These are phyloP conservation scores for Cheilosia soror DNA, from an alignment of 2,888 invertebrate species.

Conservation along the genomic window DNA sequence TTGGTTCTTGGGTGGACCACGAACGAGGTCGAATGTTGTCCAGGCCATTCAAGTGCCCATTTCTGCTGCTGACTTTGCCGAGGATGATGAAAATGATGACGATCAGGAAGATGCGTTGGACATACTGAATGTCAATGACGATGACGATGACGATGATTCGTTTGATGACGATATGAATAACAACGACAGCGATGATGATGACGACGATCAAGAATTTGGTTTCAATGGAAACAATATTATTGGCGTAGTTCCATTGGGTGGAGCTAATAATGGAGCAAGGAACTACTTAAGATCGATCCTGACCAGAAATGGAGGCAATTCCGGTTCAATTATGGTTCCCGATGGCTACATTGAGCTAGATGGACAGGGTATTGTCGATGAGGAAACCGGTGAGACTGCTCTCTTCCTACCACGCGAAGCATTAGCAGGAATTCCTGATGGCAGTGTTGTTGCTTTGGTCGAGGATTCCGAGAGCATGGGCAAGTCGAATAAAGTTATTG, in stretches of 20 bases:
- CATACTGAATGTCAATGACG: constrained; percentile 44
- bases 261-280: constrained; percentile 8
- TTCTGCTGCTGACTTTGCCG: constrained; percentile 76
- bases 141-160: constrained; percentile 62
- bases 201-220: constrained; percentile 33
- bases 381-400: constrained; percentile 79
- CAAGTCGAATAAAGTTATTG: constrained; percentile 80
- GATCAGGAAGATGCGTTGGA: constrained; percentile 48
- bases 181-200: constrained; percentile 35
- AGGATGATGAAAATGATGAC: constrained; percentile 76
- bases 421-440: constrained; percentile 80
- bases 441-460: constrained; percentile 80
- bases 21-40: constrained; percentile 76
- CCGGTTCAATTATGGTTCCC: constrained; percentile 81
- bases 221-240: constrained; percentile 19
- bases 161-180: constrained; percentile 55
- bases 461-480: constrained; percentile 77
- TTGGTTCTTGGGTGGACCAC: constrained; percentile 79
- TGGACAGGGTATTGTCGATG: constrained; percentile 80
- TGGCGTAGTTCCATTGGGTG: constrained; percentile 39
- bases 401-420: constrained; percentile 80
- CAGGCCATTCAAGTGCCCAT: constrained; percentile 64
- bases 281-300: constrained; percentile 32
- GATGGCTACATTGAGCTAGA: constrained; percentile 80
- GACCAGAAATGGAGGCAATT: constrained; percentile 76